These are phyloP conservation scores for Tretioscincus oriximinensis DNA, from an alignment of 2,113 vertebrate species.

Conservation along the genomic window DNA sequence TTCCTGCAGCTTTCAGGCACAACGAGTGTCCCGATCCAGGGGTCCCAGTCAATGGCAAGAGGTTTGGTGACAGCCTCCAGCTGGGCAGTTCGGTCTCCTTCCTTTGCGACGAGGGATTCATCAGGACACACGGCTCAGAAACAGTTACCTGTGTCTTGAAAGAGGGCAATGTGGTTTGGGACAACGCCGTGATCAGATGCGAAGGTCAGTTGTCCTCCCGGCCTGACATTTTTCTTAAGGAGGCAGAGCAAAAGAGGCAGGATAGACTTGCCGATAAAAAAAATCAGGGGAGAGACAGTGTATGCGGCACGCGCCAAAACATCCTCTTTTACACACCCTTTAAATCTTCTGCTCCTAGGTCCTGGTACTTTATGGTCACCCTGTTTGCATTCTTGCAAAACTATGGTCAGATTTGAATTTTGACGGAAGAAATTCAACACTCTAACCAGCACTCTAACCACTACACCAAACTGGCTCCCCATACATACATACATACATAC, in stretches of 20 bases:
- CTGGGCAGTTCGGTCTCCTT: constrained; percentile 97
- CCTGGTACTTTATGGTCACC: too few species aligned
- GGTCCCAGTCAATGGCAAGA: constrained; percentile 92
- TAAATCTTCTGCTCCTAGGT: too few species aligned
- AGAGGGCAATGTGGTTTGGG: constrained; percentile 96
- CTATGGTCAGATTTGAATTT: too few species aligned
- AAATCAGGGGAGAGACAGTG: too few species aligned
- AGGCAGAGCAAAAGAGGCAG: background rate
- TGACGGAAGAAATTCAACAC: too few species aligned
- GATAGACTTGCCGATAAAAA: too few species aligned
- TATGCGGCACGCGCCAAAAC: too few species aligned
- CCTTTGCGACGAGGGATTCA: constrained; percentile 94
- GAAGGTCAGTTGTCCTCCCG: constrained; percentile 75
- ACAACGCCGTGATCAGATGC: constrained; percentile 91
- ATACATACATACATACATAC: too few species aligned
- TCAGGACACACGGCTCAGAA: constrained; percentile 92
- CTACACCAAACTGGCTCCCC: too few species aligned
- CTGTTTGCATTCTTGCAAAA: too few species aligned
- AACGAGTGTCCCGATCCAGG: constrained; percentile 97
- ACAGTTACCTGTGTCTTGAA: constrained; percentile 94
- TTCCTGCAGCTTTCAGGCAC: constrained; percentile 83
- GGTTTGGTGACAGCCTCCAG: constrained; percentile 94
- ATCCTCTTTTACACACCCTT: too few species aligned
- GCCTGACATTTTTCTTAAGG: background rate
- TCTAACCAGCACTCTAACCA: too few species aligned